Conservation (phyloP, 2,888 invertebrate species). For the Acrocyrtus sp. region DNA sequence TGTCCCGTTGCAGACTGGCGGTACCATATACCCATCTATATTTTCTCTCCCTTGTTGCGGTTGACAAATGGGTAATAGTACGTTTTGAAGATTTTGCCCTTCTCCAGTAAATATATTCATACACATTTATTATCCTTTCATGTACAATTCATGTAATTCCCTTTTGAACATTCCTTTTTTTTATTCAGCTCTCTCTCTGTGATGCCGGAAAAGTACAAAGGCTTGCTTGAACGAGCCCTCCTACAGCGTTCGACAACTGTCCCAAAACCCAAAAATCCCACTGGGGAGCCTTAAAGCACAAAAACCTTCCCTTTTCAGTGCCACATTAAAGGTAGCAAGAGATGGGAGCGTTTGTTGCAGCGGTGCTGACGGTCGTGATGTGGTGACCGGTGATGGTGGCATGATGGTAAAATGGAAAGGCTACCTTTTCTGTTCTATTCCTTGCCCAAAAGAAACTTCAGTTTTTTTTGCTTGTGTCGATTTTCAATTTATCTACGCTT, state of each 20-base stretch:
- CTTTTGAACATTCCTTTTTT: conserved; percentile 30
- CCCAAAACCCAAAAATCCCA: conserved; percentile 64
- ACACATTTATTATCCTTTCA: too few relatives aligned
- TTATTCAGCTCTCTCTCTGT: conserved; percentile 22
- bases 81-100: too few relatives aligned
- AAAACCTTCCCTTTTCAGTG: conserved; percentile 45
- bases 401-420: too few relatives aligned
- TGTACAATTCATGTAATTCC: neutral
- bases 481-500: neutral
- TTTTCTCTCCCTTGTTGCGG: conserved; percentile 17
- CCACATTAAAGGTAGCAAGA: conserved; percentile 10
- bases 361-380: neutral
- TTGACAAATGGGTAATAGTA: conserved; percentile 48
- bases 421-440: conserved; percentile 1
- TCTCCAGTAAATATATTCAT: too few relatives aligned
- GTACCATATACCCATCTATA: conserved; percentile 40
- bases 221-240: conserved; percentile 60
- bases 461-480: too few relatives aligned
- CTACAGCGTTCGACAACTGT: conserved; percentile 62
- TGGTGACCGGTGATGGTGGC: neutral
- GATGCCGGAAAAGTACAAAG: conserved; percentile 63
- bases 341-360: neutral
- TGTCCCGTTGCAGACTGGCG: neutral
- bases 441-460: too few relatives aligned
- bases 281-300: conserved; percentile 58